These are phyloP conservation scores for Ericerus pela DNA, from an alignment of 1,140 invertebrate genomes.

Conservation along the genomic window DNA sequence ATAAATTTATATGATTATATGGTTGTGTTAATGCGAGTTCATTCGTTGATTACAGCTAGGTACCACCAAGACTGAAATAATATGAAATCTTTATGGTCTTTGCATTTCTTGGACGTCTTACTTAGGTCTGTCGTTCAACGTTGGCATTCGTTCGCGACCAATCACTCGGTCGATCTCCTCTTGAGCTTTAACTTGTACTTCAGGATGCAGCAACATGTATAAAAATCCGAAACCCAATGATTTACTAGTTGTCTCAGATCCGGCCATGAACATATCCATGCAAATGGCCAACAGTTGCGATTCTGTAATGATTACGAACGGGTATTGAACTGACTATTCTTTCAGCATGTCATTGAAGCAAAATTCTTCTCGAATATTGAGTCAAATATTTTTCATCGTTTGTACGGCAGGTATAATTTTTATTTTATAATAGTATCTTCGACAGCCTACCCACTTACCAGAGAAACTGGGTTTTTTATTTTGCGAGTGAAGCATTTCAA, in stretches of 20 bases:
- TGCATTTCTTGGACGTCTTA: conserved; percentile 4
- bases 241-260: conserved; percentile 66
- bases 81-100: not conserved
- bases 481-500: conserved; percentile 44
- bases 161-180: conserved; percentile 64
- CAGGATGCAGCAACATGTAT: conserved; percentile 56
- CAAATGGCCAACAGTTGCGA: conserved; percentile 56
- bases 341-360: too few species aligned
- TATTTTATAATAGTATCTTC: not conserved
- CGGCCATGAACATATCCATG: conserved; percentile 67
- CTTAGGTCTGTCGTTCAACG: conserved; percentile 50
- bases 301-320: too few species aligned
- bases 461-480: conserved; percentile 30
- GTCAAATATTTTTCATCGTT: not conserved
- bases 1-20: too few species aligned
- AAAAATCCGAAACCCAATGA: conserved; percentile 60
- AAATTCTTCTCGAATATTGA: too few species aligned
- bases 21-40: too few species aligned
- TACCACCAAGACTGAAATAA: too few species aligned
- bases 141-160: conserved; percentile 46
- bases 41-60: too few species aligned
- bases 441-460: conserved; percentile 25
- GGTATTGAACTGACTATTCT: too few species aligned
- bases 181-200: conserved; percentile 61
- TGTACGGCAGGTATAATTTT: not conserved